Conservation (phyloP, 1,140 invertebrate genomes). For the Pemphigus obesinymphae region DNA sequence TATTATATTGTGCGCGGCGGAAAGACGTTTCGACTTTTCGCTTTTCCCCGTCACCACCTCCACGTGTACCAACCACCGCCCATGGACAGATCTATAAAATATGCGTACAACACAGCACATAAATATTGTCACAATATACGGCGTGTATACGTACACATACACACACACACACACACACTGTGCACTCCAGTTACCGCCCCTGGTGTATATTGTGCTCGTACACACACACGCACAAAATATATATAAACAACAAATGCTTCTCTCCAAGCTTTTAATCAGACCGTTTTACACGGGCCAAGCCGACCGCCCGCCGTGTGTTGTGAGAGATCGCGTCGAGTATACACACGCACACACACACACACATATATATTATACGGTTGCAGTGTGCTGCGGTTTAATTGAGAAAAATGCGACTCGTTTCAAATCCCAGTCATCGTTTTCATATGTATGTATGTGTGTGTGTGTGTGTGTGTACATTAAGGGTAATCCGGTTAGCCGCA, state of each 20-base stretch:
- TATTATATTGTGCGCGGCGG: background rate
- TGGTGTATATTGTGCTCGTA: background rate
- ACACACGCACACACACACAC: background rate
- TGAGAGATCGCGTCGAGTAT: background rate
- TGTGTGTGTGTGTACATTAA: background rate
- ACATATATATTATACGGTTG: background rate
- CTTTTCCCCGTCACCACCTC: background rate
- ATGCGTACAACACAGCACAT: background rate
- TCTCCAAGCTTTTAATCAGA: constrained; percentile 18
- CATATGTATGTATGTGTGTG: background rate
- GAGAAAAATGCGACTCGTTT: constrained; percentile 34
- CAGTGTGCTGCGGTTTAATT: constrained; percentile 25
- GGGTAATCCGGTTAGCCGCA: constrained; percentile 38
- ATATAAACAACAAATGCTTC: background rate
- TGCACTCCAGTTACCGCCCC: background rate
- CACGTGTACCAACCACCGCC: background rate
- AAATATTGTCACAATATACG: background rate
- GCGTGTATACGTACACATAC: background rate
- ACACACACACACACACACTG: background rate
- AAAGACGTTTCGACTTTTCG: constrained; percentile 3
- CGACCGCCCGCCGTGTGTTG: constrained; percentile 7
- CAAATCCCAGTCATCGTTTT: background rate
- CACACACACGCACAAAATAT: background rate
- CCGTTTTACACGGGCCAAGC: background rate
- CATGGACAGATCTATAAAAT: background rate